phyloP scores from a whole-genome alignment of 2,113 vertebrate species.

The Actinemys pallida region DNA sequence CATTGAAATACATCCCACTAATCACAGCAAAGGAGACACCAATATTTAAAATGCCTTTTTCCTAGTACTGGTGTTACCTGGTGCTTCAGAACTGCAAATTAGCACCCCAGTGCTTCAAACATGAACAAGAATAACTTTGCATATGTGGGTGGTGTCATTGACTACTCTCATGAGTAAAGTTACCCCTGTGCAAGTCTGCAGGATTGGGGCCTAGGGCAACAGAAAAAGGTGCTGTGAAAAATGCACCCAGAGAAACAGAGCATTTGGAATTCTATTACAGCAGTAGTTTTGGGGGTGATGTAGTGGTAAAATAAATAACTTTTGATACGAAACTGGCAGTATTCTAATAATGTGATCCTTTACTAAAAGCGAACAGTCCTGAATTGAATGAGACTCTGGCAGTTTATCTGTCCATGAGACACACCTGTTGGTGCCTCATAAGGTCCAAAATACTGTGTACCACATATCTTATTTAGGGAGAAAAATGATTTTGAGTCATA shows the following conservation, averaged over 20 bases:
- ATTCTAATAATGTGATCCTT: accelerated
- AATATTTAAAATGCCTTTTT: neutral
- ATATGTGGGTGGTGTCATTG: neutral
- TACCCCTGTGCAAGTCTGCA: neutral
- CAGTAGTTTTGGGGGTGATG: neutral
- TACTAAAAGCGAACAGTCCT: neutral
- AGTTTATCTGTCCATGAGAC: neutral
- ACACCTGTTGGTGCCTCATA: neutral
- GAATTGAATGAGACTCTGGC: neutral
- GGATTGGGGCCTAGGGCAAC: neutral
- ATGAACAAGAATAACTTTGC: neutral
- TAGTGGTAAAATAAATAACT: neutral
- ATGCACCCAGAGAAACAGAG: neutral
- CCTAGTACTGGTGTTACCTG: neutral
- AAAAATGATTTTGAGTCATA: neutral
- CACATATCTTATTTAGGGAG: neutral
- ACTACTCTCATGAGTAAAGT: neutral
- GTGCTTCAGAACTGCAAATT: neutral
- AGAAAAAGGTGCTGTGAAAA: neutral
- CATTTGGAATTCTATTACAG: neutral
- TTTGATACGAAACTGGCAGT: slow-evolving; percentile 7
- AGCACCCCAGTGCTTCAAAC: neutral
- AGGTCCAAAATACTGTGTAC: neutral
- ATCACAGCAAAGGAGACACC: neutral
- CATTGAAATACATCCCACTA: neutral